Conservation (phyloP, 2,888 invertebrate species). For the Acanthosepion lycidas region DNA sequence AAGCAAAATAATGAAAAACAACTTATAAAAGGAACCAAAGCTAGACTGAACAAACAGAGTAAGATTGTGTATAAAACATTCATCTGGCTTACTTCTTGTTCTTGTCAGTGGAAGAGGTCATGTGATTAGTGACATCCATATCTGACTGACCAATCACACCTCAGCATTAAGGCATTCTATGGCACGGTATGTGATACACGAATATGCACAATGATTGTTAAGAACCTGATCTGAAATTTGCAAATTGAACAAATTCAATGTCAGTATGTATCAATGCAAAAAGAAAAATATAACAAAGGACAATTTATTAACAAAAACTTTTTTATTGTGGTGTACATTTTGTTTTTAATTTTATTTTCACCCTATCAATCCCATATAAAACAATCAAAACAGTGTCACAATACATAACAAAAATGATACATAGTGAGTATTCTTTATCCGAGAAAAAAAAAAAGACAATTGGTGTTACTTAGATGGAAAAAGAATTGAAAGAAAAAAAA, state of each 20-base stretch:
- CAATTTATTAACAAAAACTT: background rate
- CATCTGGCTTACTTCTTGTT: background rate
- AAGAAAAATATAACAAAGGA: background rate
- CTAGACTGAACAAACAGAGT: background rate
- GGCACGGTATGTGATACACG: background rate
- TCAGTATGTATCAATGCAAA: background rate
- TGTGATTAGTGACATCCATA: constrained; percentile 33
- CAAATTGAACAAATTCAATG: constrained; percentile 42
- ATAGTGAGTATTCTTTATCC: too few species aligned
- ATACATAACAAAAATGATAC: too few species aligned
- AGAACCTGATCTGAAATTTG: constrained; percentile 46
- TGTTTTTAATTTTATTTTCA: background rate
- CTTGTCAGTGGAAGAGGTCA: constrained; percentile 33
- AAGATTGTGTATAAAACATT: constrained; percentile 33
- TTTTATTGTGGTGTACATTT: background rate
- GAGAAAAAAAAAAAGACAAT: background rate
- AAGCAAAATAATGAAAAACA: background rate
- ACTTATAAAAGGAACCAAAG: background rate
- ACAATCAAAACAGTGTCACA: background rate
- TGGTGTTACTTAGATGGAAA: background rate
- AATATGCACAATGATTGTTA: constrained; percentile 21
- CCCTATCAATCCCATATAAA: background rate
- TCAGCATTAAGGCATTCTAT: constrained; percentile 4
- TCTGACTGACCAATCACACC: constrained; percentile 14
- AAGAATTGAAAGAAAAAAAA: too few species aligned